Evolutionary conservation across 2,888 invertebrate species (phyloP), one percentile per base, ranked within the genome.

Genomic region (Cheiracanthium punctorium): DNA sequence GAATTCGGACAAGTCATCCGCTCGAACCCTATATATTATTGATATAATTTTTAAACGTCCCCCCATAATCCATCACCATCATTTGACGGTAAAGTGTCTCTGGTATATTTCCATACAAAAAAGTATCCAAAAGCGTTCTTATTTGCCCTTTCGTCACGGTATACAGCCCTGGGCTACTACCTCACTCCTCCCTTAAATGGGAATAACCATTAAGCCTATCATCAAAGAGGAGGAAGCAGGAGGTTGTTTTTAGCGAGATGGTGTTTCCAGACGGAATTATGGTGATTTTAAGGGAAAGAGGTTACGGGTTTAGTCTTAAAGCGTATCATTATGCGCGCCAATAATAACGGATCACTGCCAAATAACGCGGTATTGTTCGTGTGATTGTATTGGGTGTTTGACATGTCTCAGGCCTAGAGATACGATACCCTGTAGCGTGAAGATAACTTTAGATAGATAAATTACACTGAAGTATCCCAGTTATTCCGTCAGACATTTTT

Each of bases 151-250:
- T 32, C 24, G 81, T 82, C 81, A 82, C 74, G 81, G 81, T 74
- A 75, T 41, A 33, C 70, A 69, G 81, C 81, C 81, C 81, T 69
- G 74, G 81, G 81, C 81, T 82, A 75, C 81, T 82, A 75, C 65
- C 67, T 80, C 73, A 52, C 75, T 69, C 70, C 81, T 82, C 81
- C 80, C 67, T 80, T 73, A 80, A 80, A 70, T 24, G 67, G 52
- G 48, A 48, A 24, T 28, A 30, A 48, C 12, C 48, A 48, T 48
- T 48, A 7, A 48, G 48, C 12, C 37, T 12, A 12, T 37, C 12
- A 5, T 37, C 37, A 17, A 48, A 48, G 17, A 17, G 48, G 1
- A 48, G 48, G 17, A 48, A 17, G 17, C 14, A 48, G 48, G 1
- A 48, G 2, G 48, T 48, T 17, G 17, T 48, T 48, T 48, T 48